Base-by-base conservation (phyloP, 2,797 vertebrate genomes). In the Coregonus suidteri region DNA sequence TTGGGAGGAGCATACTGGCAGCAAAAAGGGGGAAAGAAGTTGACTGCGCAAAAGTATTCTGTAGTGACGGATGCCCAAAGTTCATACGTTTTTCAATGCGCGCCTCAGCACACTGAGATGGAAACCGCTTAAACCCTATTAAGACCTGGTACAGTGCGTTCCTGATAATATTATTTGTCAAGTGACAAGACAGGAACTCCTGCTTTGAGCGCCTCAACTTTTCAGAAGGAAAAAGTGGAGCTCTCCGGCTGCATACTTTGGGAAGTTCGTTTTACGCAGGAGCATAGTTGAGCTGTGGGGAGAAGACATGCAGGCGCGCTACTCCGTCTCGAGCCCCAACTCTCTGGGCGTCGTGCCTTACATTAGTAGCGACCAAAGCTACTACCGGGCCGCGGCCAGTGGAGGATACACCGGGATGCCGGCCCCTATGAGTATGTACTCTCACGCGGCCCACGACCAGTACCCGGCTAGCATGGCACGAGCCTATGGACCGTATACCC, bases 271-370 rank as follows among this genome's bases (percentile, higher is more conserved):
- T 82, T 75, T 25, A 25, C 71, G 74, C 75, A 77, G 85, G 83
- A 87, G 84, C 83, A 62, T 77, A 67, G 74, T 74, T 68, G 65
- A 80, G 71, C 74, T 64, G 78, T 54, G 69, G 73, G 75, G 75
- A 67, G 83, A 82, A 92, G 87, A 94, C 95, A 98, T 98, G 97
- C 97, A 98, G 95, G 97, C 97, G 92, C 97, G 97, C 88, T 99
- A 98, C 92, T 97, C 97, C 74, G 97, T 98, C 86, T 98, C 97
- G 91, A 98, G 97, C 86, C 97, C 97, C 88, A 98, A 97, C 95
- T 97, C 97, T 4, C 93, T 99, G 94, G 97, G 97, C 91, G 97
- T 99, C 88, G 97, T 98, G 94, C 97, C 97, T 75, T 99, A 99
- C 88, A 96, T 98, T 89, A 95, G 97, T 91, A 94, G 96, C 89